Evolutionary conservation across 2,113 vertebrate genomes (phyloP).

Genomic region (Trogon surrucura): DNA sequence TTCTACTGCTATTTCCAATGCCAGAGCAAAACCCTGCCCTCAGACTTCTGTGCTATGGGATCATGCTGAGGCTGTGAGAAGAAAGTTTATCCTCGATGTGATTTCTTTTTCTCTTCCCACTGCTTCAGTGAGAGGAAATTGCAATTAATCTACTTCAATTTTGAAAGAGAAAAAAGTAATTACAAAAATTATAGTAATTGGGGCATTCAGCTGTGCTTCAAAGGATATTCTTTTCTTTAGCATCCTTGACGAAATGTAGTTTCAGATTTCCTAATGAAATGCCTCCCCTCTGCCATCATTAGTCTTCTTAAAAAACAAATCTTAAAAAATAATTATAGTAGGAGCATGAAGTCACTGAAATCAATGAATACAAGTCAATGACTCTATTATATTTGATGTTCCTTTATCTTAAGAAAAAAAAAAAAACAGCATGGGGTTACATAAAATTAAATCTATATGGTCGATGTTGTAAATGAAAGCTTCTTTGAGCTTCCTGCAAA

Average conservation of each 20-base stretch:
- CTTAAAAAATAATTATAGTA: neutral
- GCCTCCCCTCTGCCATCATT: neutral
- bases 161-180: constrained; percentile 11
- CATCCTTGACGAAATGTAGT: neutral
- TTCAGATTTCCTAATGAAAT: neutral
- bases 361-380: neutral
- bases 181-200: constrained; percentile 34
- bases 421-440: neutral
- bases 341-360: neutral
- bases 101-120: neutral
- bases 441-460: neutral
- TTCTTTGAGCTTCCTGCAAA: neutral
- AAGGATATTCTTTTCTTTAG: constrained; percentile 7
- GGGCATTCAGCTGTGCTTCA: neutral
- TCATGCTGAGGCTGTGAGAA: neutral
- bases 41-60: neutral
- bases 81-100: neutral
- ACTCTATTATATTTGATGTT: neutral
- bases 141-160: constrained; percentile 12
- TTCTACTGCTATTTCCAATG: neutral
- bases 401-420: neutral
- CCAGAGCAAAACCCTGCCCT: neutral
- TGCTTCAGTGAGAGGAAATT: neutral
- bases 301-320: neutral
- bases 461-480: neutral